A percentile compares a stretch with the other conserved stretches of the same genome.
These are phyloP conservation scores for Drosophila pachea DNA, from an alignment of 1,140 invertebrate genomes.

Conservation along the genomic window DNA sequence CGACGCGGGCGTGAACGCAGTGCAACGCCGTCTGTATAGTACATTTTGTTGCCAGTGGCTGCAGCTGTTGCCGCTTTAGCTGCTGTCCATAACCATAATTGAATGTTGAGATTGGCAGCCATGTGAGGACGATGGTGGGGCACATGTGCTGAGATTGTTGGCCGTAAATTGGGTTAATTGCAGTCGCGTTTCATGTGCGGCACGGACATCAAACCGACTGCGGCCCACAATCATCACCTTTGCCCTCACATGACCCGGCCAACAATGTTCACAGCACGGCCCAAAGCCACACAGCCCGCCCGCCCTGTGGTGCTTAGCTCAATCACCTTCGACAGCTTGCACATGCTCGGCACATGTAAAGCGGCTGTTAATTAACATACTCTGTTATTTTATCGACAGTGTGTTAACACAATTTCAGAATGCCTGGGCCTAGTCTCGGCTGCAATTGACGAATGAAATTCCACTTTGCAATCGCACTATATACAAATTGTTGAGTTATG, in stretches of 20 bases:
- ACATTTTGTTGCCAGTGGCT: slow-evolving; percentile 42
- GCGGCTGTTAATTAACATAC: too few species aligned
- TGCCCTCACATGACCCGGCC: slow-evolving; percentile 58
- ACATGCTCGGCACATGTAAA: neutral
- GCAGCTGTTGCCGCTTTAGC: too few species aligned
- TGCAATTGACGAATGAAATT: too few species aligned
- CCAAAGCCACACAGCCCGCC: too few species aligned
- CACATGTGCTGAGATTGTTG: slow-evolving; percentile 14
- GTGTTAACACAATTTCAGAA: neutral
- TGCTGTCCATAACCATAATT: slow-evolving; percentile 59
- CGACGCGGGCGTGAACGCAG: slow-evolving; percentile 14
- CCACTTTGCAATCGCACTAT: neutral
- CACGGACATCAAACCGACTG: slow-evolving; percentile 27
- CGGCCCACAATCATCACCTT: slow-evolving; percentile 35
- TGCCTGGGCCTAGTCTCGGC: too few species aligned
- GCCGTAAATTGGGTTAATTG: slow-evolving; percentile 67
- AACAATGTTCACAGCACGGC: slow-evolving; percentile 35
- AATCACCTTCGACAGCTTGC: neutral
- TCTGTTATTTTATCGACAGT: slow-evolving; percentile 12
- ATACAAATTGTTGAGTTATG: too few species aligned
- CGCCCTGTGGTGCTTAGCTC: too few species aligned
- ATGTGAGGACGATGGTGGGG: slow-evolving; percentile 1
- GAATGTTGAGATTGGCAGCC: slow-evolving; percentile 61
- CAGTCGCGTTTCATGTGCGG: slow-evolving; percentile 20
- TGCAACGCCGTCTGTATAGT: slow-evolving; percentile 23